Evolutionary conservation across 1,140 invertebrate species (phyloP), one percentile per base, ranked within the genome.

Genomic region (Drosophila aff.): DNA sequence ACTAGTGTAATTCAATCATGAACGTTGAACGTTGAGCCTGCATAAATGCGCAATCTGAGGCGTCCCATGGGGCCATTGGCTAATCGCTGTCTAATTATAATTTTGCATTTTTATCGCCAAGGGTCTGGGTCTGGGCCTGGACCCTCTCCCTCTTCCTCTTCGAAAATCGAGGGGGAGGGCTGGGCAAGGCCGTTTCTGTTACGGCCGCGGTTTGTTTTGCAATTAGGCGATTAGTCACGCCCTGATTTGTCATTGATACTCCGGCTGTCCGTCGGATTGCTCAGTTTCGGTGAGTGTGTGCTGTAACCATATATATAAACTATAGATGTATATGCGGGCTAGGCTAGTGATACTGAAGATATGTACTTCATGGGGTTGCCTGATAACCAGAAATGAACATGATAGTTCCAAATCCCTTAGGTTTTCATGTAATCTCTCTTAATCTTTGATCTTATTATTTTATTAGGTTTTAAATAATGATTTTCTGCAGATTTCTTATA

Each of bases 171-270:
- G 43, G 50, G 28, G 49, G 60, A 47, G 53, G 44, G 3, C 28
- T 7, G 0, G 53, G 46, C 69, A 73, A 73, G 69, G 69, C 69
- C 69, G 69, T 72, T 72, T 36, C 67, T 75, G 55, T 57, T 74
- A 52, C 50, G 43, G 63, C 53, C 71, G 76, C 63, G 74, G 67
- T 85, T 73, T 59, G 75, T 61, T 57, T 77, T 76, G 83, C 84
- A 86, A 86, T 86, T 89, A 86, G 80, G 72, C 80, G 72, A 80
- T 86, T 86, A 67, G 83, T 83, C 83, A 89, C 83, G 83, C 83
- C 83, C 83, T 80, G 83, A 86, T 86, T 83, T 89, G 83, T 66
- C 80, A 86, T 89, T 80, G 84, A 89, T 86, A 89, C 61, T 65
- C 50, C 64, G 64, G 6, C 52, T 36, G 50, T 38, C 57, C 49